Evolutionary conservation across 2,797 vertebrate genomes (phyloP), one percentile per base, ranked within the genome.

Genomic region (Eulemur coronatus): DNA sequence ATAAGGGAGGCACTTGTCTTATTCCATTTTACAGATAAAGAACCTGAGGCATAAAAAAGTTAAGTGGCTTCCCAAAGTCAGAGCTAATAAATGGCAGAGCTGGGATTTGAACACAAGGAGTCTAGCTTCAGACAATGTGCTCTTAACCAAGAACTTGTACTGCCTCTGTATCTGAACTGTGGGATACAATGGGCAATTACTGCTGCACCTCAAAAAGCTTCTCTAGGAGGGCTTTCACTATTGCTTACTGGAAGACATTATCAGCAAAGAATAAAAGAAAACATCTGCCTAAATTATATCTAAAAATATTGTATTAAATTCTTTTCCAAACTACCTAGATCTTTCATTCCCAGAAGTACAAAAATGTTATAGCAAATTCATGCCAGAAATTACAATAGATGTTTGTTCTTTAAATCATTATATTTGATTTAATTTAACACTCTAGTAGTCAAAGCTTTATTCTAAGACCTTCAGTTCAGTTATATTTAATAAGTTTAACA

Each of bases 271-370:
- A 89, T 52, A 87, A 78, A 67, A 84, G 63, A 96, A 94, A 94
- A 94, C 30, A 96, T 70, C 72, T 93, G 94, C 79, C 86, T 89
- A 90, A 97, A 78, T 92, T 96, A 65, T 65, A 82, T 85, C 93
- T 95, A 97, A 96, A 97, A 92, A 94, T 95, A 93, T 11, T 7
- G 46, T 76, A 17, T 84, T 78, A 61, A 84, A 82, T 93, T 90
- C 33, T 91, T 75, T 84, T 38, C 41, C 61, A 97, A 91, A 86
- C 65, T 52, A 94, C 69, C 73, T 43, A 84, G 20, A 33, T 75
- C 73, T 90, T 91, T 95, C 76, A 91, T 84, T 94, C 78, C 76
- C 79, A 94, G 35, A 81, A 94, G 24, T 13, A 92, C 46, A 79
- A 91, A 97, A 88, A 95, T 43, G 63, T 86, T 43, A 52, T 0